phyloP scores from a whole-genome alignment of 2,797 vertebrate species.

The Danio choprae region DNA sequence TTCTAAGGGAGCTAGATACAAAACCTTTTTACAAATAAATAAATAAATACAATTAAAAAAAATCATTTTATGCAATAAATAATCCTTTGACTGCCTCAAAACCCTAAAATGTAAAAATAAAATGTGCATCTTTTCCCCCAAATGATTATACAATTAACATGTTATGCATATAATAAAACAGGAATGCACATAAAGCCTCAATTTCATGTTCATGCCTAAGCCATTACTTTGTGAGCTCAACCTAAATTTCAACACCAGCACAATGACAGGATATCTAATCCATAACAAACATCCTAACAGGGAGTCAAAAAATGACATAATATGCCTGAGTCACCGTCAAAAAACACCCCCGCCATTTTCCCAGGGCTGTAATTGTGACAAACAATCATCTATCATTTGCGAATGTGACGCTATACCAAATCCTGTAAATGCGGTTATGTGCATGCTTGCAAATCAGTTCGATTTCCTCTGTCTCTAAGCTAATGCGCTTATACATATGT shows the following conservation, averaged over 20 bases:
- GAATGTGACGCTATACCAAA: constrained; percentile 29
- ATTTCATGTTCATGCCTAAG: constrained; percentile 10
- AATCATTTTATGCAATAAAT: too few relatives aligned
- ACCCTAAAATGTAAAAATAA: neutral
- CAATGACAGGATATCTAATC: constrained; percentile 11
- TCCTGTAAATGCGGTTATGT: constrained; percentile 48
- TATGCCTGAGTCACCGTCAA: constrained; percentile 45
- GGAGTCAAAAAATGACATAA: constrained; percentile 46
- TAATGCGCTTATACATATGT: constrained; percentile 52
- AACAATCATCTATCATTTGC: constrained; percentile 42
- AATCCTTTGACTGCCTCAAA: too few relatives aligned
- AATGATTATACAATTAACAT: neutral
- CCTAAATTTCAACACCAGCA: constrained; percentile 37
- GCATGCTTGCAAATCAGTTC: constrained; percentile 50
- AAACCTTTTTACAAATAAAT: too few relatives aligned
- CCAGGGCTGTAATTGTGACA: constrained; percentile 44
- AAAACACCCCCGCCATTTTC: constrained; percentile 37
- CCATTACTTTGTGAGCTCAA: constrained; percentile 26
- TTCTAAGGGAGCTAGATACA: too few relatives aligned
- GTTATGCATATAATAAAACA: constrained; percentile 16
- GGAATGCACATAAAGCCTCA: neutral
- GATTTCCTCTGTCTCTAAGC: constrained; percentile 56
- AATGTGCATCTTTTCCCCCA: constrained; percentile 4
- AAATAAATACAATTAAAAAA: too few relatives aligned
- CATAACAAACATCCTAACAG: neutral